Evolutionary conservation across 2,797 vertebrate species (phyloP).

Genomic region (Enteromius afrohamiltoni): DNA sequence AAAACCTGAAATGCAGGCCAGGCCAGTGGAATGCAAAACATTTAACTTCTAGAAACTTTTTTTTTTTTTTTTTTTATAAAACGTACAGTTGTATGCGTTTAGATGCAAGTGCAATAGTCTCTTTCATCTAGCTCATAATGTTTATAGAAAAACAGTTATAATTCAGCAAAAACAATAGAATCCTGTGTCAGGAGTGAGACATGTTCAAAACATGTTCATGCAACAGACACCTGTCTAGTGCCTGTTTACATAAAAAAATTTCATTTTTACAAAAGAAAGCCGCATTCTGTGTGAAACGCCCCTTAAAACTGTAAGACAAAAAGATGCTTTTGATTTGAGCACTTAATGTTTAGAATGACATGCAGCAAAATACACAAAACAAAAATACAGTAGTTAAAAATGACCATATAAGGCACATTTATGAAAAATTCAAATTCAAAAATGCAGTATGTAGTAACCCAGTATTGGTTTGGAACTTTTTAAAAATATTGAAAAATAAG

Average conservation of each 20-base stretch:
- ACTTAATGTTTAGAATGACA: not conserved
- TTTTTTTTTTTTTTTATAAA: too few species aligned
- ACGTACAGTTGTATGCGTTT: not conserved
- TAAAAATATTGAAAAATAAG: not conserved
- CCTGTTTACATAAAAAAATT: not conserved
- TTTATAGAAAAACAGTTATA: not conserved
- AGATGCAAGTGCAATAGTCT: not conserved
- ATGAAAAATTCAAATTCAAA: too few species aligned
- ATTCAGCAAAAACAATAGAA: not conserved
- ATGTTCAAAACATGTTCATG: not conserved
- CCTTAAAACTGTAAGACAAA: not conserved
- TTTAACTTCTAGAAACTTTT: not conserved
- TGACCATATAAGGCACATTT: not conserved
- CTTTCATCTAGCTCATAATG: not conserved
- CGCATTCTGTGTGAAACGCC: not conserved
- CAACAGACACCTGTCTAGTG: not conserved
- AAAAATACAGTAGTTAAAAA: not conserved
- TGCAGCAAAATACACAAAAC: not conserved
- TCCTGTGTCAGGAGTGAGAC: not conserved
- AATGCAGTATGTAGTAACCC: not conserved
- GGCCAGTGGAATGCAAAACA: not conserved
- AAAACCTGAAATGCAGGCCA: not conserved
- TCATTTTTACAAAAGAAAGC: not conserved
- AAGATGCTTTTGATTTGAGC: not conserved
- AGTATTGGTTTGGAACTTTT: too few species aligned